phyloP scores from a whole-genome alignment of 2,797 vertebrate species.

The Ambastaia sidthimunki region DNA sequence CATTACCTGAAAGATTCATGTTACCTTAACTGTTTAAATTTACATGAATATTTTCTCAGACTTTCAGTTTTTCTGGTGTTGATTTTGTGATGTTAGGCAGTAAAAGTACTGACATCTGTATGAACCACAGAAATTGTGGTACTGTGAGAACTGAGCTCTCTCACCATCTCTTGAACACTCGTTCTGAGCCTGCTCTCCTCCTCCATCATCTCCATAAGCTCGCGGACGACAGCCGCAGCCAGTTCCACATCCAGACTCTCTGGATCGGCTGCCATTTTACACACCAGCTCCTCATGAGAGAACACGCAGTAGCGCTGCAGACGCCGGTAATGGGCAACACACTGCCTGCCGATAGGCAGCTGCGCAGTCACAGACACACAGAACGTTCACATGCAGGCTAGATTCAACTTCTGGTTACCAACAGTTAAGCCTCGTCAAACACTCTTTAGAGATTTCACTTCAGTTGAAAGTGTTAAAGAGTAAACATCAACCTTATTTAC shows the following conservation, averaged over 20 bases:
- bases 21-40: no score
- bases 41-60: no score
- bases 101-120: no score
- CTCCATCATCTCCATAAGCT: constrained; percentile 91
- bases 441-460: no score
- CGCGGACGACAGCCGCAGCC: constrained; percentile 91
- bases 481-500: no score
- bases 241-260: constrained; percentile 95
- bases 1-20: no score
- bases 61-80: no score
- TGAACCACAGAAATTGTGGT: no score
- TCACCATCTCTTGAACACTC: constrained; percentile 86
- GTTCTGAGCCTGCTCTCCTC: constrained; percentile 90
- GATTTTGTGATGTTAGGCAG: no score
- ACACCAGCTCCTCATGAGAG: constrained; percentile 97
- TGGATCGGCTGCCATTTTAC: constrained; percentile 97
- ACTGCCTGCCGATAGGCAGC: constrained; percentile 95
- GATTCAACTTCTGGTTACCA: not conserved
- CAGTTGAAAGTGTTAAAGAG: no score
- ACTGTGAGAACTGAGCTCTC: constrained; percentile 33
- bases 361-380: constrained; percentile 58
- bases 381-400: not conserved
- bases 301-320: constrained; percentile 96
- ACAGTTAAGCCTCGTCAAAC: no score
- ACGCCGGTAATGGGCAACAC: constrained; percentile 93